Evolutionary conservation across 2,113 vertebrate genomes (phyloP), one percentile per base, ranked within the genome.

Genomic region (Rafetus swinhoei): DNA sequence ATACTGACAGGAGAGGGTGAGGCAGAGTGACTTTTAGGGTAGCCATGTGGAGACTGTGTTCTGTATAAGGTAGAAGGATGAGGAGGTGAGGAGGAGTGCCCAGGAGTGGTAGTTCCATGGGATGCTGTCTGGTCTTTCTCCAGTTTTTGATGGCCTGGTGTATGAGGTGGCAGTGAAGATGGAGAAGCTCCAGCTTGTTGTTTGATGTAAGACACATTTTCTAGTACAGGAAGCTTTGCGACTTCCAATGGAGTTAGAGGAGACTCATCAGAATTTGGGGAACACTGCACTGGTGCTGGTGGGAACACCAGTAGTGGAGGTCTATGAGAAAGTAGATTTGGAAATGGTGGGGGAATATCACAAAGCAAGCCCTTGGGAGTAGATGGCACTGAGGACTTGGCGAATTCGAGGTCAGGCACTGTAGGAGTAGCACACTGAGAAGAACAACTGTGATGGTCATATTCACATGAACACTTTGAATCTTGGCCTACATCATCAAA

Each of bases 181-280:
- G 98, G 98, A 32, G 98, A 98, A 24, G 97, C 96, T 45, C 98
- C 98, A 3, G 98, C 94, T 87, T 98, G 97, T 80, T 98, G 98
- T 94, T 99, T 99, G 96, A 98, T 98, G 89, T 98, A 99, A 94
- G 98, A 98, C 86, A 98, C 98, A 1, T 99, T 99, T 81, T 99
- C 99, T 94, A 99, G 79, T 94, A 99, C 97, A 0, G 99, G 99
- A 52, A 99, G 98, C 88, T 99, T 99, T 79, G 98, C 98, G 95
- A 99, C 99, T 35, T 99, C 99, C 56, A 99, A 92, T 0, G 99
- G 99, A 69, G 99, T 99, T 86, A 99, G 98, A 11, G 99, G 99
- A 50, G 99, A 99, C 97, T 99, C 99, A 0, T 99, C 99, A 5
- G 99, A 99, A 94, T 99, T 99, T 0, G 99, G 99, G 81, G 99